These are phyloP conservation scores for Tachuris rubrigastra DNA, from an alignment of 2,113 vertebrate species.

Conservation along the genomic window DNA sequence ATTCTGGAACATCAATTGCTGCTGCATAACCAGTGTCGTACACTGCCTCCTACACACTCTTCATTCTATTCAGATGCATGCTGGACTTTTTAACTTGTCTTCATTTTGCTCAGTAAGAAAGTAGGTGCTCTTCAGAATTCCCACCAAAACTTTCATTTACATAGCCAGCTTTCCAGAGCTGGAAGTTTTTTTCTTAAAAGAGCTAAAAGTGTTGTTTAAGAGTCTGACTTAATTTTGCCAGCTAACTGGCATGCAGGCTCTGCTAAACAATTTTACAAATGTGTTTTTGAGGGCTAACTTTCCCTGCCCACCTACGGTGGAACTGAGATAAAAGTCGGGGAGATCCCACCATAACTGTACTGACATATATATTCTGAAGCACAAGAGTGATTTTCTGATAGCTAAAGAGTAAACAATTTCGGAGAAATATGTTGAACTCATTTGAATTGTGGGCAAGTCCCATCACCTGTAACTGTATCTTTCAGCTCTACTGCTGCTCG, in stretches of 20 bases:
- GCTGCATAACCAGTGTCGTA: background rate
- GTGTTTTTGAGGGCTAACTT: background rate
- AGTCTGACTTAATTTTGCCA: background rate
- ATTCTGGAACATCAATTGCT: conserved; percentile 47
- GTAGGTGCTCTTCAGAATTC: background rate
- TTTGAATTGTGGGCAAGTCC: background rate
- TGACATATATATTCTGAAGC: background rate
- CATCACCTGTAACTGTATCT: background rate
- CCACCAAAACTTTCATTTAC: background rate
- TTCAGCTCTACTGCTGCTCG: background rate
- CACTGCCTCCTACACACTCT: background rate
- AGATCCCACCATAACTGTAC: background rate
- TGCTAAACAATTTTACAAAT: background rate
- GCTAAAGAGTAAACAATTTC: background rate
- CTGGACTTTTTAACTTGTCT: background rate
- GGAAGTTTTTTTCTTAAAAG: background rate
- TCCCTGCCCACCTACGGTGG: rapidly evolving
- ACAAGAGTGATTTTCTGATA: background rate
- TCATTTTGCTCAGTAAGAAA: background rate
- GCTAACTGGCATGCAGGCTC: background rate
- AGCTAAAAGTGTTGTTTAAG: background rate
- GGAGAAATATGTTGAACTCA: background rate
- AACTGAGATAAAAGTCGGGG: background rate
- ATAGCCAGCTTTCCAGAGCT: background rate
- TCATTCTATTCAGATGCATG: background rate